Evolutionary conservation across 2,888 invertebrate species (phyloP).

Genomic region (Ligdia adustata): DNA sequence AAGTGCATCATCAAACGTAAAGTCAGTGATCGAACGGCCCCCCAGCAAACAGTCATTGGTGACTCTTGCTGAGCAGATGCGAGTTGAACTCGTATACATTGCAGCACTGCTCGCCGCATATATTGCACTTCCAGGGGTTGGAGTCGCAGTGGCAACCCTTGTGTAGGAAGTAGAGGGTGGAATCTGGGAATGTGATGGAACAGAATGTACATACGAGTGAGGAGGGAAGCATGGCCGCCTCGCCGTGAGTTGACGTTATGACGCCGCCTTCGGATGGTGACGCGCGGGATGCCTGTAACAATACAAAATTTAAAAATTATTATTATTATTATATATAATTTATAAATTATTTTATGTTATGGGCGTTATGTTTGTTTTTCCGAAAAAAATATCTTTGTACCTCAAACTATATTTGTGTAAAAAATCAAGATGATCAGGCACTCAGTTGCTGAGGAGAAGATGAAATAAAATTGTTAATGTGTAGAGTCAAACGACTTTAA

Average conservation of each 20-base stretch:
- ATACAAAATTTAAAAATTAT: background rate
- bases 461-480: no score
- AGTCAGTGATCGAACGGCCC: constrained; percentile 74
- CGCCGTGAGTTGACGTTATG: constrained; percentile 89
- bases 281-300: constrained; percentile 68
- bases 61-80: constrained; percentile 96
- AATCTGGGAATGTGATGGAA: constrained; percentile 97
- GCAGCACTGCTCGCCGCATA: constrained; percentile 97
- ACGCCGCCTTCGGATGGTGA: constrained; percentile 83
- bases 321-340: no score
- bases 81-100: constrained; percentile 99
- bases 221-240: constrained; percentile 80
- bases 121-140: constrained; percentile 98
- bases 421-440: no score
- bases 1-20: constrained; percentile 60
- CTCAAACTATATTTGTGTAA: no score
- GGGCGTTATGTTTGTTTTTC: no score
- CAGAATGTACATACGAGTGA: constrained; percentile 94
- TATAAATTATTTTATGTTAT: no score
- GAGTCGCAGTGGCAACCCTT: constrained; percentile 99
- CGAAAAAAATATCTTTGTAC: no score
- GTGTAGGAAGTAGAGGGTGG: constrained; percentile 97
- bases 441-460: no score
- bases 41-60: constrained; percentile 88
- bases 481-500: no score